Conservation (phyloP, 2,888 invertebrate species). For the Drosophila suboccidentalis region DNA sequence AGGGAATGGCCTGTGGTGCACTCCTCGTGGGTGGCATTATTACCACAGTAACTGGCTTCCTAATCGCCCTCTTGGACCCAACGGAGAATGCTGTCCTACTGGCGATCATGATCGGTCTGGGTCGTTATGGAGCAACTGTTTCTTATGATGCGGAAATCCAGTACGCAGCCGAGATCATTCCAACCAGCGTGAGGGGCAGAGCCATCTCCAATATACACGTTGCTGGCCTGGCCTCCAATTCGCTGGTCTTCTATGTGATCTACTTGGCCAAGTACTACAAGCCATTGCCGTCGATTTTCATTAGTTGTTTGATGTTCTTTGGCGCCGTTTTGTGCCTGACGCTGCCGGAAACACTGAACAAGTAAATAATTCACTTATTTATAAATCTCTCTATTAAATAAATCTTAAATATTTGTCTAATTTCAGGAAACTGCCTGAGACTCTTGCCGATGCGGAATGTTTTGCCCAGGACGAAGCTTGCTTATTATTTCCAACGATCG, state of each 20-base stretch:
- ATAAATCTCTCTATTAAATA: neutral
- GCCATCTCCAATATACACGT: conserved; percentile 88
- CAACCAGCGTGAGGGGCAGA: conserved; percentile 87
- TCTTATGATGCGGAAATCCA: conserved; percentile 89
- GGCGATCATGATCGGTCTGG: conserved; percentile 86
- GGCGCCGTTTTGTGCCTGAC: conserved; percentile 87
- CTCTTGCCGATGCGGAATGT: conserved; percentile 87
- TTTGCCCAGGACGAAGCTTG: conserved; percentile 86
- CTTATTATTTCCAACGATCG: neutral
- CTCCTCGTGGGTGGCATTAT: conserved; percentile 87
- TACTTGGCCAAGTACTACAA: conserved; percentile 85
- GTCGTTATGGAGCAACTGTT: conserved; percentile 87
- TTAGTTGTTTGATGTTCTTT: conserved; percentile 86
- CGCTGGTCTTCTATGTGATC: conserved; percentile 87
- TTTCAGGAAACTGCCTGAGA: conserved; percentile 86
- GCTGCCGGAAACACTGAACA: conserved; percentile 87
- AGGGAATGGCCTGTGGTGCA: conserved; percentile 87
- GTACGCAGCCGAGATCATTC: conserved; percentile 89
- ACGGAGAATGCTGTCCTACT: conserved; percentile 84
- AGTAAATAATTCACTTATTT: conserved; percentile 55
- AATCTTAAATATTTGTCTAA: neutral
- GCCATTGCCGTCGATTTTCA: conserved; percentile 87
- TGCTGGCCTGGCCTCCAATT: conserved; percentile 87
- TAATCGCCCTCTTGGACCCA: conserved; percentile 84
- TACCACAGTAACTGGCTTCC: conserved; percentile 86